Evolutionary conservation across 2,113 vertebrate genomes (phyloP).

Genomic region (Thalassarche chlororhynchos): DNA sequence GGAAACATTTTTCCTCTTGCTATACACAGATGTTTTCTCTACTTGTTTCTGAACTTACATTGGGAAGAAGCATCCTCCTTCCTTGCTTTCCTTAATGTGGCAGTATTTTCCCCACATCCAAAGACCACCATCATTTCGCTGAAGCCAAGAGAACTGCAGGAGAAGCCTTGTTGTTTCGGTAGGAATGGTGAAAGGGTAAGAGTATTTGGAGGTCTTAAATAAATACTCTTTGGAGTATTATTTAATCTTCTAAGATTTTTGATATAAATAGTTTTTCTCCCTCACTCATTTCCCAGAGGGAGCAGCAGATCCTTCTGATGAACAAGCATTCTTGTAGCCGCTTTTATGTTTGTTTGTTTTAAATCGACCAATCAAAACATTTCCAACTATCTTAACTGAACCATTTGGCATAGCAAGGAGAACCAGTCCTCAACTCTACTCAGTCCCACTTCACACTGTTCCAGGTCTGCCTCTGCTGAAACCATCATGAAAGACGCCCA

Average conservation of each 20-base stretch:
- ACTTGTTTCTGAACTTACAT: not conserved
- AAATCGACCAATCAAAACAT: not conserved
- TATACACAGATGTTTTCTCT: not conserved
- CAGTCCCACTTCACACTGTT: not conserved
- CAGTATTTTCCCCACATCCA: not conserved
- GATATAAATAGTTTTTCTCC: not conserved
- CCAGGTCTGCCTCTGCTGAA: not conserved
- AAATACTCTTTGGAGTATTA: not conserved
- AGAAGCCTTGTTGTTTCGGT: not conserved
- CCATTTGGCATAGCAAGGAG: not conserved
- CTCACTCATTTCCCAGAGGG: not conserved
- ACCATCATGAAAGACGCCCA: rapidly evolving
- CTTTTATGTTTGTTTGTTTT: not conserved
- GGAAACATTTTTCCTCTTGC: not conserved
- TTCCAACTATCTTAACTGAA: not conserved
- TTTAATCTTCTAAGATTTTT: not conserved
- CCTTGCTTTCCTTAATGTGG: not conserved
- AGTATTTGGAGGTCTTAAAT: not conserved
- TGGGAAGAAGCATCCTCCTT: not conserved
- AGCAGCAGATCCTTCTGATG: not conserved
- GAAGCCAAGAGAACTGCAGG: not conserved
- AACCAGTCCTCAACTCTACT: not conserved
- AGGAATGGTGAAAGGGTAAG: not conserved
- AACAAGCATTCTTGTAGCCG: not conserved
- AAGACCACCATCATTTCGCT: not conserved